These are phyloP conservation scores for Rhinoraja longicauda DNA, from an alignment of 2,797 vertebrate genomes.

Conservation along the genomic window DNA sequence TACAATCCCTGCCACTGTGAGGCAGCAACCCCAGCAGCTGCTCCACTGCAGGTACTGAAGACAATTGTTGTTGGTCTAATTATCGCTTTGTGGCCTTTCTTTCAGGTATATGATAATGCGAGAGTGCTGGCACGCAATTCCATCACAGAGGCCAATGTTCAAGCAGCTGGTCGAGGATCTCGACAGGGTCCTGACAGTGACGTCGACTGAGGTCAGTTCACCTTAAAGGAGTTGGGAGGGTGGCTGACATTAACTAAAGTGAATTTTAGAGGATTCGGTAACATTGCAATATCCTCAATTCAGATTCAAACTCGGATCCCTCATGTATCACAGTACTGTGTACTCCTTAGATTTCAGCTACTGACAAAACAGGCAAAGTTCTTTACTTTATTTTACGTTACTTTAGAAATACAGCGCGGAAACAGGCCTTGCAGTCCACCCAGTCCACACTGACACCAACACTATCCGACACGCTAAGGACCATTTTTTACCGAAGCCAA, in stretches of 20 bases:
- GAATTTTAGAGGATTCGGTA: neutral
- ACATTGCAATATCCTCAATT: neutral
- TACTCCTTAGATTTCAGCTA: neutral
- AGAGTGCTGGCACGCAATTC: slow-evolving; percentile 92
- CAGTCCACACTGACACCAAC: too few relatives aligned
- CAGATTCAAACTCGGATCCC: neutral
- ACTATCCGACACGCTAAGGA: too few relatives aligned
- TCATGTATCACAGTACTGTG: neutral
- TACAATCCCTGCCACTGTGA: too few relatives aligned
- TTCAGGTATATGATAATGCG: slow-evolving; percentile 97
- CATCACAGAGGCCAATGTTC: slow-evolving; percentile 92
- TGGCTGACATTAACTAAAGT: neutral
- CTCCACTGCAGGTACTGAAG: neutral
- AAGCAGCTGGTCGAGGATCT: slow-evolving; percentile 95
- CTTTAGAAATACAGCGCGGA: too few relatives aligned
- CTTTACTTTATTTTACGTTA: too few relatives aligned
- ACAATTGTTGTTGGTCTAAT: slow-evolving; percentile 31
- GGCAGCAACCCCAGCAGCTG: too few relatives aligned
- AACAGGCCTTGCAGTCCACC: too few relatives aligned
- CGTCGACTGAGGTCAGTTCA: slow-evolving; percentile 82
- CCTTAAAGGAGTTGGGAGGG: neutral
- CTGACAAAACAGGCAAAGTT: neutral
- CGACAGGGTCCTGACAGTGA: slow-evolving; percentile 86
- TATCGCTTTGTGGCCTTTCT: neutral
- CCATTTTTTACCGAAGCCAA: too few relatives aligned